phyloP scores from a whole-genome alignment of 2,888 invertebrate species.

The Drosophila subquinaria region DNA sequence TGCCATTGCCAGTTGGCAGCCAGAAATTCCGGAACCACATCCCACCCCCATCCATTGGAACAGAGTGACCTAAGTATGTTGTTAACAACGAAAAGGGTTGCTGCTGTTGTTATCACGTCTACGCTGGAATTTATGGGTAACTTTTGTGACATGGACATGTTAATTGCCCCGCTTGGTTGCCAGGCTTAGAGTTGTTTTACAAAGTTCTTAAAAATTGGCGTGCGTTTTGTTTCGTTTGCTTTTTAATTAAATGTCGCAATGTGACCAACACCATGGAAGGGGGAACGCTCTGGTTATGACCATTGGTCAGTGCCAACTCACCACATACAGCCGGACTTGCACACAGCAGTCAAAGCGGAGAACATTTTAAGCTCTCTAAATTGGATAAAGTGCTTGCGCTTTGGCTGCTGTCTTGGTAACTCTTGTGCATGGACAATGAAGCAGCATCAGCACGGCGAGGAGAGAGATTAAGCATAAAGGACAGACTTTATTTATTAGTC shows the following conservation, averaged over 20 bases:
- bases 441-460: slow-evolving; percentile 14
- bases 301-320: slow-evolving; percentile 63
- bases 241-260: slow-evolving; percentile 77
- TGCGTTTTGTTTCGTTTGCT: slow-evolving; percentile 63
- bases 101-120: slow-evolving; percentile 38
- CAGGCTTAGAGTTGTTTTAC: slow-evolving; percentile 68
- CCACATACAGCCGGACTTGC: slow-evolving; percentile 11
- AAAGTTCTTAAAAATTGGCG: slow-evolving; percentile 79
- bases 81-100: slow-evolving; percentile 73
- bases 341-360: slow-evolving; percentile 9
- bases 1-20: slow-evolving; percentile 55
- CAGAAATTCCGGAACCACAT: slow-evolving; percentile 66
- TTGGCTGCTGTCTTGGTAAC: slow-evolving; percentile 60
- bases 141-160: slow-evolving; percentile 78
- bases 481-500: slow-evolving; percentile 30
- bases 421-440: slow-evolving; percentile 24
- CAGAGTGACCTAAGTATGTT: slow-evolving; percentile 65
- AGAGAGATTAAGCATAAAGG: slow-evolving; percentile 27
- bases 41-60: slow-evolving; percentile 11
- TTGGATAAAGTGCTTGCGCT: slow-evolving; percentile 83
- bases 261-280: slow-evolving; percentile 12
- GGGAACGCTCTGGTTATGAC: slow-evolving; percentile 58
- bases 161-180: slow-evolving; percentile 69
- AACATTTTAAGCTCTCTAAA: slow-evolving; percentile 83
- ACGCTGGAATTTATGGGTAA: slow-evolving; percentile 73